These are phyloP conservation scores for Hydropotes inermis DNA, from an alignment of 2,113 vertebrate genomes.

Conservation along the genomic window DNA sequence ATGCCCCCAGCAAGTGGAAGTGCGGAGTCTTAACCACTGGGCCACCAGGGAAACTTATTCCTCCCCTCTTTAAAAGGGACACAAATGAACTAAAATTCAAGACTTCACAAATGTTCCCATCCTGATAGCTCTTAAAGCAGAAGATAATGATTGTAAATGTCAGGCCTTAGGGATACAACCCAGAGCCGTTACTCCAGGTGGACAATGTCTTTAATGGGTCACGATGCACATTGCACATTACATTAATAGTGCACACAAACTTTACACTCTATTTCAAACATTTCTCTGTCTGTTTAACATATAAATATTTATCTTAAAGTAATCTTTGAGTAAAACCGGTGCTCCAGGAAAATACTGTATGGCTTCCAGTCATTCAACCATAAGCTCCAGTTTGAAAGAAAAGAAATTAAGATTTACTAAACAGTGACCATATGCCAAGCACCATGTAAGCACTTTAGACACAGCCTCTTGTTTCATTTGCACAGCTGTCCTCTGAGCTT, in stretches of 20 bases:
- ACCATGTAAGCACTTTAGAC: too few species aligned
- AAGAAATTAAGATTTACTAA: background rate
- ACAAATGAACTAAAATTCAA: background rate
- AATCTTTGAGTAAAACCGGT: slow-evolving; percentile 13
- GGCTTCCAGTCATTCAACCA: slow-evolving; percentile 16
- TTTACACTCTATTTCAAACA: slow-evolving; percentile 8
- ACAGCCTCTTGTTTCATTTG: background rate
- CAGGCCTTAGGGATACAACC: background rate
- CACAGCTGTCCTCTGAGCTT: background rate
- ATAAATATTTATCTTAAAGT: slow-evolving; percentile 49
- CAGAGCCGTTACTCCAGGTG: background rate
- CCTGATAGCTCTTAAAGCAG: background rate
- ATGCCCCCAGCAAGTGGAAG: background rate
- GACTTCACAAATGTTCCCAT: background rate
- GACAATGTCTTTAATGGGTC: background rate
- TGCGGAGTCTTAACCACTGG: background rate
- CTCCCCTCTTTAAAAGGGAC: background rate
- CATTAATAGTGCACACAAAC: background rate
- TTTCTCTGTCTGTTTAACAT: slow-evolving; percentile 11
- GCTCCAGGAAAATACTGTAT: background rate
- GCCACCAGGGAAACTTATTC: background rate
- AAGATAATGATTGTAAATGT: background rate
- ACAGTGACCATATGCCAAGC: background rate
- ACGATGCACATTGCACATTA: background rate
- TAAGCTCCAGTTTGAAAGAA: background rate